Evolutionary conservation across 2,113 vertebrate species (phyloP).

Genomic region (Phalacrocorax brasilianus): DNA sequence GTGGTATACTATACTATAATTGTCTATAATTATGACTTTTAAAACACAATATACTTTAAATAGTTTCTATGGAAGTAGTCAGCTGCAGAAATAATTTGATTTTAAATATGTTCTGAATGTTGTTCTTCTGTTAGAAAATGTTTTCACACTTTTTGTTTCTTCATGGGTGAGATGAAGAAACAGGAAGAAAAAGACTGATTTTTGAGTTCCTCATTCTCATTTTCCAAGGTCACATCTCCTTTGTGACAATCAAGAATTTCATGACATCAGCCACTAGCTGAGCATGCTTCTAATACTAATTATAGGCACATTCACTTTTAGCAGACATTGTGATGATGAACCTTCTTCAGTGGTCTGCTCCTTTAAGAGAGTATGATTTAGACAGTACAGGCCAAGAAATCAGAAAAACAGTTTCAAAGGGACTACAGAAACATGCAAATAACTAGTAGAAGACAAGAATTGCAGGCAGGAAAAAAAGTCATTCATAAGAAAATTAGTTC

Average conservation of each 20-base stretch:
- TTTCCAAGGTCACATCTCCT: not conserved
- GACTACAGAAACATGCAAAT: not conserved
- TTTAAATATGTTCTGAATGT: not conserved
- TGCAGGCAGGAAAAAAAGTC: not conserved
- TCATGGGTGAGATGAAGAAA: not conserved
- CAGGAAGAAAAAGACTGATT: not conserved
- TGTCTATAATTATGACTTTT: not conserved
- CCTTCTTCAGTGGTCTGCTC: not conserved
- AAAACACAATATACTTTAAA: not conserved
- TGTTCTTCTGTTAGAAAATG: not conserved
- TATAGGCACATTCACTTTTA: not conserved
- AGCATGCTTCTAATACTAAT: not conserved
- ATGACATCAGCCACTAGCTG: not conserved
- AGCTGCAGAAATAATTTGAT: not conserved
- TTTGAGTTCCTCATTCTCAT: not conserved
- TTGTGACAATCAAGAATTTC: not conserved
- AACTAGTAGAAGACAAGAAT: not conserved
- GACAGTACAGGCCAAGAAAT: not conserved
- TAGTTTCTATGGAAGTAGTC: not conserved
- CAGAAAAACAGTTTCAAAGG: not conserved
- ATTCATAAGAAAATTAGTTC: not conserved
- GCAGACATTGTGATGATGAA: not conserved
- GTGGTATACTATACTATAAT: not conserved
- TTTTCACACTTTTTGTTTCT: not conserved
- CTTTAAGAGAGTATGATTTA: not conserved